Evolutionary conservation across 2,797 vertebrate species (phyloP).

Genomic region (Siniperca undulata): DNA sequence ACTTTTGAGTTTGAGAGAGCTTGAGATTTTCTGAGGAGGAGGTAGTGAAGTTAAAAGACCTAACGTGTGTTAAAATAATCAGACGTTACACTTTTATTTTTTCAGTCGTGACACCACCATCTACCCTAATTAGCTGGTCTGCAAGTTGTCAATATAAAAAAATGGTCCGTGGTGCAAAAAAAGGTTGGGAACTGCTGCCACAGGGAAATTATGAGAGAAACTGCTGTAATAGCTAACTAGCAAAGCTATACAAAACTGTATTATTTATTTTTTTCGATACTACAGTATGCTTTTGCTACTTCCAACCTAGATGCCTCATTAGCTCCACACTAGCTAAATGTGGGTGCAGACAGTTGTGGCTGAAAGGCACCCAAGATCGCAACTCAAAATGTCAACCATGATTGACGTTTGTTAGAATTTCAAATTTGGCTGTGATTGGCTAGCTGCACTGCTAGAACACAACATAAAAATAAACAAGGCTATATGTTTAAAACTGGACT

Average conservation of each 20-base stretch:
- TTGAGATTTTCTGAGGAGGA: background rate
- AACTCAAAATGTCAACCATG: background rate
- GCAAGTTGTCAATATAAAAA: background rate
- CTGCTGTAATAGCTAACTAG: background rate
- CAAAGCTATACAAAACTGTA: background rate
- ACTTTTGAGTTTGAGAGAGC: background rate
- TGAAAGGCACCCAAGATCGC: background rate
- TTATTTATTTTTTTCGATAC: too few species aligned
- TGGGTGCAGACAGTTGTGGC: background rate
- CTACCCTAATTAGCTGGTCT: background rate
- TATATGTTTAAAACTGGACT: background rate
- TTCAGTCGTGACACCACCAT: background rate
- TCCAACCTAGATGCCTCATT: background rate
- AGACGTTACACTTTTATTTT: background rate
- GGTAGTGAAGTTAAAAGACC: background rate
- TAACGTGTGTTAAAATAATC: background rate
- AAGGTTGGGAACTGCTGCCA: background rate
- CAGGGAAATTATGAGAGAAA: background rate
- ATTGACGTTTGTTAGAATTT: background rate
- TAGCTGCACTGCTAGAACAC: background rate
- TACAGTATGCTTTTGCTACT: constrained; percentile 3
- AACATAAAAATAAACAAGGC: background rate
- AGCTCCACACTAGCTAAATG: constrained; percentile 7
- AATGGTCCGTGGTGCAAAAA: background rate
- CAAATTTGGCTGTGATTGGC: background rate